A percentile compares a stretch with the other conserved stretches of the same genome.
phyloP scores from a whole-genome alignment of 2,113 vertebrate species.

The Colossoma macropomum region DNA sequence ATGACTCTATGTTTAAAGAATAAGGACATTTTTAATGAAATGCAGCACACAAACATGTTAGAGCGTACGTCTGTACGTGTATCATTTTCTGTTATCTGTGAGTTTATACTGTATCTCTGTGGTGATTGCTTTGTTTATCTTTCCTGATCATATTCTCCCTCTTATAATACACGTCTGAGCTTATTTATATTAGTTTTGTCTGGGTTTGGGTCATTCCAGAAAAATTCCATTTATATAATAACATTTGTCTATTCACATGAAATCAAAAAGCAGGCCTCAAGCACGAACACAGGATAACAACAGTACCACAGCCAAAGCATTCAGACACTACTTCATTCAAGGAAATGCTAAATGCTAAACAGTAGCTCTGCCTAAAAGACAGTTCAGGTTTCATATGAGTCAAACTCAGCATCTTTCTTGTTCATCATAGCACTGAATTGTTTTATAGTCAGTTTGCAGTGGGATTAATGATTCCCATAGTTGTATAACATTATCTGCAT shows the following conservation, averaged over 20 bases:
- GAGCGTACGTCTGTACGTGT: not conserved
- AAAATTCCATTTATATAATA: not conserved
- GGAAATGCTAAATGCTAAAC: not conserved
- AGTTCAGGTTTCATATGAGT: not conserved
- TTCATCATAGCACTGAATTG: not conserved
- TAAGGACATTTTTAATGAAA: not conserved
- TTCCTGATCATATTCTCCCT: not conserved
- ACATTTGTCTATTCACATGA: not conserved
- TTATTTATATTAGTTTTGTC: constrained; percentile 2
- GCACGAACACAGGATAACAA: not conserved
- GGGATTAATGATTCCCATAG: not conserved
- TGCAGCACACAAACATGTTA: not conserved
- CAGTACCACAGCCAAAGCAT: not conserved
- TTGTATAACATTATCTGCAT: not conserved
- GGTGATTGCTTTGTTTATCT: not conserved
- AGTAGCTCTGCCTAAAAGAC: not conserved
- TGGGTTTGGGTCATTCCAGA: not conserved
- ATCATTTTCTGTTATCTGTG: not conserved
- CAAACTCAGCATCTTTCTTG: not conserved
- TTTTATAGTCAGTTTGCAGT: not conserved
- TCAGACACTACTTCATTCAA: not conserved
- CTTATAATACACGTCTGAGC: constrained; percentile 3
- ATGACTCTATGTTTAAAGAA: not conserved
- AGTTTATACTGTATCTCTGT: not conserved
- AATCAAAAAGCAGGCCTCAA: not conserved